phyloP scores from a whole-genome alignment of 2,113 vertebrate species.

The Malurus alboscapulatus region DNA sequence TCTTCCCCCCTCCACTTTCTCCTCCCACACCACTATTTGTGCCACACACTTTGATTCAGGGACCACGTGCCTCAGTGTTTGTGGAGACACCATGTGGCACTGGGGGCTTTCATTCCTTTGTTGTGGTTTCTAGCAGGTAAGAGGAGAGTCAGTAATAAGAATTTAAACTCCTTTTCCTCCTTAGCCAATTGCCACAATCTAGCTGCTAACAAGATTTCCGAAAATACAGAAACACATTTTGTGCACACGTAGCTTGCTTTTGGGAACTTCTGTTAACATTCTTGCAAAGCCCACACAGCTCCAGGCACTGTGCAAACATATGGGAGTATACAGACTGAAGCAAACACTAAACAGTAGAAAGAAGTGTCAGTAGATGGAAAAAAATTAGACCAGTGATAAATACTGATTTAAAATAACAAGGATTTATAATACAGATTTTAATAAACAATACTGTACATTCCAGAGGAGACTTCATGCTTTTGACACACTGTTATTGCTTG shows the following conservation, averaged over 20 bases:
- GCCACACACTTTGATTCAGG: fast-evolving
- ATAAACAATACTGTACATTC: neutral
- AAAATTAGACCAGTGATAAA: neutral
- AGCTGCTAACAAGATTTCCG: neutral
- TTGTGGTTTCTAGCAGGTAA: neutral
- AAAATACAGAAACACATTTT: neutral
- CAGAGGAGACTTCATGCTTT: neutral
- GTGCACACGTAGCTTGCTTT: neutral
- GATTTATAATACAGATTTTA: neutral
- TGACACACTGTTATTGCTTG: neutral
- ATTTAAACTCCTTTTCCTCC: neutral
- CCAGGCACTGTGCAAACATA: slow-evolving; percentile 3
- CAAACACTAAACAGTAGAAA: neutral
- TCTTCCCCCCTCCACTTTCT: neutral
- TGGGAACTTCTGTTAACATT: neutral
- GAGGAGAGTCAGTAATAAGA: neutral
- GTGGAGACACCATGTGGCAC: fast-evolving
- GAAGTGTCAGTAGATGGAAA: neutral
- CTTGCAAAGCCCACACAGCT: neutral
- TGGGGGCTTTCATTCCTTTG: neutral
- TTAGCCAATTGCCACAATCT: neutral
- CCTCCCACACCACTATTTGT: neutral
- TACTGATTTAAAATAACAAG: neutral
- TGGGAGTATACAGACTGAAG: neutral
- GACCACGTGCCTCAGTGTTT: neutral